These are phyloP conservation scores for Bombus waltoni DNA, from an alignment of 1,140 invertebrate genomes.

Conservation along the genomic window DNA sequence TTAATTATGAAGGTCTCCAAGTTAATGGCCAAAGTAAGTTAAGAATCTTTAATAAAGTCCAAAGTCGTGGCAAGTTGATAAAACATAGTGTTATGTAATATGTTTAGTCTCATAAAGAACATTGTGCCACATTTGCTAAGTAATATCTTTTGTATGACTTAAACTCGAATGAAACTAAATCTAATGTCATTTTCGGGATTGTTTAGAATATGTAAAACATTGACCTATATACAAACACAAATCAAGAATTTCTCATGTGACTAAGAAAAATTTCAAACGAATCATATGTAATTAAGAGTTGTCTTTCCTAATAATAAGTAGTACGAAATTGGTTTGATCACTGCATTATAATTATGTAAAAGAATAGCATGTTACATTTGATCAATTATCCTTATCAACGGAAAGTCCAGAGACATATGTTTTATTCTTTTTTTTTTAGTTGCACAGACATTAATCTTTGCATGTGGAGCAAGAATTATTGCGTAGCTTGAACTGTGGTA, in stretches of 20 bases:
- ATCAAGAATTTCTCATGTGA: constrained; percentile 5
- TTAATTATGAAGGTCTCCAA: constrained; percentile 54
- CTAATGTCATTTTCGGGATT: constrained; percentile 50
- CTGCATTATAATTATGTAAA: constrained; percentile 10
- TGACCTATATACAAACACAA: not conserved
- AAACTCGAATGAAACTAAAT: constrained; percentile 56
- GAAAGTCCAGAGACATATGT: constrained; percentile 14
- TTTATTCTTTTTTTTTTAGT: constrained; percentile 46
- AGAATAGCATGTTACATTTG: constrained; percentile 26
- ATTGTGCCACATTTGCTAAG: constrained; percentile 59
- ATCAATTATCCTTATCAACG: constrained; percentile 13
- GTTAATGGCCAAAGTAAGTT: constrained; percentile 69
- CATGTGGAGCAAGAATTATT: constrained; percentile 37
- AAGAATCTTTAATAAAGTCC: constrained; percentile 55
- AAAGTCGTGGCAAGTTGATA: constrained; percentile 45
- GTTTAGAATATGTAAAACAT: constrained; percentile 23
- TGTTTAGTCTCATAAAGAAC: constrained; percentile 50
- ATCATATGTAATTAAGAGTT: not conserved
- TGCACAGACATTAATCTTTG: constrained; percentile 30
- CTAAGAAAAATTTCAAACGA: not conserved
- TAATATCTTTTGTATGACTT: constrained; percentile 65
- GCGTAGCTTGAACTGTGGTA: constrained; percentile 45
- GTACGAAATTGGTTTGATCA: not conserved
- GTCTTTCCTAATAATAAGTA: not conserved
- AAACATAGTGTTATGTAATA: constrained; percentile 46